These are phyloP conservation scores for Megastigmus dorsalis DNA, from an alignment of 2,888 invertebrate species.

Conservation along the genomic window DNA sequence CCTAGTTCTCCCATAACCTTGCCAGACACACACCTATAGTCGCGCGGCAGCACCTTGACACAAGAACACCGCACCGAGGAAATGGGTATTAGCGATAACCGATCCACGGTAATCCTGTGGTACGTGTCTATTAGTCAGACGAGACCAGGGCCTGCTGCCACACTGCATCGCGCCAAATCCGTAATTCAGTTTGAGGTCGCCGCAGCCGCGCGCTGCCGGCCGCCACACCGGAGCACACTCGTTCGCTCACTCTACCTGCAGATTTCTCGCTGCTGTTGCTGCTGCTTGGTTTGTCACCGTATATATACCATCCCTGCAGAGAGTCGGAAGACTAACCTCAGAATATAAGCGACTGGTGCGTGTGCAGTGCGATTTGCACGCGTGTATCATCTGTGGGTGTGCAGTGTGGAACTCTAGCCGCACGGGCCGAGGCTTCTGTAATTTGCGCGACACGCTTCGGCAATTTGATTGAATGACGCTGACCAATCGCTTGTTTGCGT, in stretches of 20 bases:
- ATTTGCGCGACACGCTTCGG: too few species aligned
- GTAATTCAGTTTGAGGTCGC: slow-evolving; percentile 69
- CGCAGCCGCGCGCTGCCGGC: slow-evolving; percentile 3
- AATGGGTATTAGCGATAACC: slow-evolving; percentile 28
- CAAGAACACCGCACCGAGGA: neutral
- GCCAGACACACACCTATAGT: too few species aligned
- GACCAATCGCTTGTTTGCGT: too few species aligned
- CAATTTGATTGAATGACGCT: too few species aligned
- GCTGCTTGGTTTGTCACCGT: too few species aligned
- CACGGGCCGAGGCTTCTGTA: too few species aligned
- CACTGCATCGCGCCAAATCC: slow-evolving; percentile 65
- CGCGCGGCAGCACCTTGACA: too few species aligned
- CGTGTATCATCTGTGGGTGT: neutral
- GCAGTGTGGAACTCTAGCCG: too few species aligned
- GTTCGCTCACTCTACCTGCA: neutral
- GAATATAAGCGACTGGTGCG: neutral
- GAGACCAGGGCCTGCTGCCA: too few species aligned
- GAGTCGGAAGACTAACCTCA: too few species aligned
- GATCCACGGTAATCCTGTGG: slow-evolving; percentile 42
- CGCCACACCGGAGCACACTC: neutral
- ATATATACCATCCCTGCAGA: too few species aligned
- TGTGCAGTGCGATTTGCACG: neutral
- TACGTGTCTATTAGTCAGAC: slow-evolving; percentile 62
- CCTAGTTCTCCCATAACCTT: neutral
- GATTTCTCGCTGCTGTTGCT: slow-evolving; percentile 4